Evolutionary conservation across 2,888 invertebrate species (phyloP).

Genomic region (Lottia scabra): DNA sequence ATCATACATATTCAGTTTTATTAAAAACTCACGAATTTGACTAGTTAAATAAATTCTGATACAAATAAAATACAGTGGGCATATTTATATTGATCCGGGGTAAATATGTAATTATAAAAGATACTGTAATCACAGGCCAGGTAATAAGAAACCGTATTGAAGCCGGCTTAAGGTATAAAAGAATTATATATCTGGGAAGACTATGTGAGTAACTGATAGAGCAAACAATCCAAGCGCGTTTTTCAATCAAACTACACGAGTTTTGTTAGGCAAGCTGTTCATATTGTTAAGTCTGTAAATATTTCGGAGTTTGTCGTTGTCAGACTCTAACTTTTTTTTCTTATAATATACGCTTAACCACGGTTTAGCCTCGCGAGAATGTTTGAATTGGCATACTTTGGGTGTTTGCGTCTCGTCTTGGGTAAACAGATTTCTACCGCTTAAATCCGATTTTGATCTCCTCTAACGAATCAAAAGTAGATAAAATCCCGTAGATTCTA

Average conservation of each 20-base stretch:
- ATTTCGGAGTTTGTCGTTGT: neutral
- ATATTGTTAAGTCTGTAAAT: neutral
- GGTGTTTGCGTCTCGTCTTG: constrained; percentile 1
- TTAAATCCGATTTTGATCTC: constrained; percentile 3
- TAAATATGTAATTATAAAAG: neutral
- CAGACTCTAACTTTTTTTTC: neutral
- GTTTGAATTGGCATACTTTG: constrained; percentile 3
- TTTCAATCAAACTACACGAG: constrained; percentile 1
- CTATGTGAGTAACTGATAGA: neutral
- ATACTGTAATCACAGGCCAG: neutral
- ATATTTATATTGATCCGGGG: neutral
- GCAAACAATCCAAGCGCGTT: neutral
- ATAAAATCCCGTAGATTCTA: too few species aligned
- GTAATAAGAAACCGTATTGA: neutral
- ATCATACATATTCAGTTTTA: too few species aligned
- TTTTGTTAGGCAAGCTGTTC: constrained; percentile 5
- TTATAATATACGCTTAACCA: constrained; percentile 4
- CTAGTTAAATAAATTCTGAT: too few species aligned
- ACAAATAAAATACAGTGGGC: neutral
- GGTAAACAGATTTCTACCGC: neutral
- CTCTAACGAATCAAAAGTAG: neutral
- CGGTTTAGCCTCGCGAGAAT: constrained; percentile 4
- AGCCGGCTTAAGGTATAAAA: neutral
- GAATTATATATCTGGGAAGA: neutral
- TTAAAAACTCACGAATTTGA: too few species aligned